These are phyloP conservation scores for Dinoponera quadriceps DNA, from an alignment of 1,140 invertebrate species.

Conservation along the genomic window DNA sequence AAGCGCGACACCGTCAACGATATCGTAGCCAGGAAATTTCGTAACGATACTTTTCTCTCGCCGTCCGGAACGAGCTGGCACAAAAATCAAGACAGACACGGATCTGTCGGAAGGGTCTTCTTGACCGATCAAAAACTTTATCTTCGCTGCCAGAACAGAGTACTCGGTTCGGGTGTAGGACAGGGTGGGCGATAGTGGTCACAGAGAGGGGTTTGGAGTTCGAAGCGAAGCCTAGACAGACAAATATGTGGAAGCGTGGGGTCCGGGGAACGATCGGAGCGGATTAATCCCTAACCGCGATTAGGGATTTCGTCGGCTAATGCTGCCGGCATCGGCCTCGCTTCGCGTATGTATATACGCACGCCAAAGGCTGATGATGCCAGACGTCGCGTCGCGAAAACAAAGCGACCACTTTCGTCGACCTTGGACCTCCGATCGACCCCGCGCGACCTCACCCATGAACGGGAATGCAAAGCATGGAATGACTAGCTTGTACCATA, in stretches of 20 bases:
- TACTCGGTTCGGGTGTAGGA: conserved; percentile 28
- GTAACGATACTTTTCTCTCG: not conserved
- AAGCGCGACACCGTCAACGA: not conserved
- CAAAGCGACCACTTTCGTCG: conserved; percentile 34
- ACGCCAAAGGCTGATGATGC: conserved; percentile 41
- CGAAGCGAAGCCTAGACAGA: conserved; percentile 72
- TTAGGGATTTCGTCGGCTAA: conserved; percentile 54
- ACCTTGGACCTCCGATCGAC: conserved; percentile 75
- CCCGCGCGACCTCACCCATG: conserved; percentile 73
- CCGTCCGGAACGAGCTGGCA: no score
- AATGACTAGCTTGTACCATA: conserved; percentile 79
- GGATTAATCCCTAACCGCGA: conserved; percentile 52
- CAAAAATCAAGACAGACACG: not conserved
- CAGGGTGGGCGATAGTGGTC: not conserved
- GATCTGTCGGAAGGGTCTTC: conserved; percentile 22
- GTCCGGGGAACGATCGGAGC: conserved; percentile 67
- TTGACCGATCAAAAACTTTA: conserved; percentile 31
- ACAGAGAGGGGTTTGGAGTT: not conserved
- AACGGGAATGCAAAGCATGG: conserved; percentile 81
- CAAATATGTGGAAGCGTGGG: conserved; percentile 69
- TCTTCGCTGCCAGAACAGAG: conserved; percentile 31
- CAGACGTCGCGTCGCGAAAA: conserved; percentile 45
- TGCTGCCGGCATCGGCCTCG: conserved; percentile 35
- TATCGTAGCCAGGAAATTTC: not conserved
- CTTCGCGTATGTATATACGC: not conserved